Conservation (phyloP, 2,888 invertebrate species). For the Cistogaster globosa region DNA sequence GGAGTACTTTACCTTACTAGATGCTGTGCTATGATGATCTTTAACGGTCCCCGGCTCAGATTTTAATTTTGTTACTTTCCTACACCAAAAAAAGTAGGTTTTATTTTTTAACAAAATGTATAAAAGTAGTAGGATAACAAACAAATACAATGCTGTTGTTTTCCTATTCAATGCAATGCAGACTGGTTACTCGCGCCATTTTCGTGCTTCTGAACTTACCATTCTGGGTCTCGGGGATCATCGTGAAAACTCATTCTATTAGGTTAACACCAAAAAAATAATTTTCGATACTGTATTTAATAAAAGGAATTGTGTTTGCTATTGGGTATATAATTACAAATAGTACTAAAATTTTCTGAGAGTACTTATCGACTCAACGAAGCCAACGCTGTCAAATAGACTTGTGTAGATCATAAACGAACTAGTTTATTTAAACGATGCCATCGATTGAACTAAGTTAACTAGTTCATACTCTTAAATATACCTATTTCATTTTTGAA, state of each 20-base stretch:
- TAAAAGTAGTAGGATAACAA: constrained; percentile 65
- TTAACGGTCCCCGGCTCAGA: constrained; percentile 72
- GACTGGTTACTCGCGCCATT: constrained; percentile 4
- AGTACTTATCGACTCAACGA: constrained; percentile 44
- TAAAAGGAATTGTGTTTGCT: constrained; percentile 1
- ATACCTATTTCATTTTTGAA: no score
- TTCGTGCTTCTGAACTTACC: constrained; percentile 74
- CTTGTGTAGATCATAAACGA: no score
- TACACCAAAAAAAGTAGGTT: constrained; percentile 68
- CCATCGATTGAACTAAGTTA: no score
- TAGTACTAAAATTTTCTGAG: constrained; percentile 50
- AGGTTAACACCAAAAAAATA: background rate
- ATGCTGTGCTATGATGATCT: constrained; percentile 63
- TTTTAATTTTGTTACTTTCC: constrained; percentile 79
- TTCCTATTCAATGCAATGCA: constrained; percentile 12
- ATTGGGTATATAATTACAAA: constrained; percentile 54
- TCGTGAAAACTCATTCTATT: constrained; percentile 78
- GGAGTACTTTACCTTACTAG: constrained; percentile 77
- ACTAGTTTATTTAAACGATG: no score
- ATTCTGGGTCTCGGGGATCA: constrained; percentile 80
- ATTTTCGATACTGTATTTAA: background rate
- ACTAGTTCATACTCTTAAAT: background rate
- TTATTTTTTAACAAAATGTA: constrained; percentile 29
- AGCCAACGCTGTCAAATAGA: constrained; percentile 61
- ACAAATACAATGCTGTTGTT: constrained; percentile 56